Percentiles rank a stretch among this genome's conserved stretches.
phyloP scores from a whole-genome alignment of 2,113 vertebrate species.

The Aix galericulata region DNA sequence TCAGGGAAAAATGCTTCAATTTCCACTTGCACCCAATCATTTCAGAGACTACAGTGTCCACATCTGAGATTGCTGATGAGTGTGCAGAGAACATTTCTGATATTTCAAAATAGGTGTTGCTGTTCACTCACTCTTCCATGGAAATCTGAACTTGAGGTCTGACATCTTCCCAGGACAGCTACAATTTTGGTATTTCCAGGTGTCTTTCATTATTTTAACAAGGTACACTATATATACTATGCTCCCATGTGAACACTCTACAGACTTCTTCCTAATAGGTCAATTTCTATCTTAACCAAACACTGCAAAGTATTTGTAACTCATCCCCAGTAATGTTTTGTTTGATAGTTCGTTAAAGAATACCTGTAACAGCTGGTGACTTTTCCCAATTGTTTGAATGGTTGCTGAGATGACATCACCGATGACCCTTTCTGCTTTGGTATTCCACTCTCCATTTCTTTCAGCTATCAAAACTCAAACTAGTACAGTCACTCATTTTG shows the following conservation, averaged over 20 bases:
- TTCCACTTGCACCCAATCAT: background rate
- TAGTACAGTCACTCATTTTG: background rate
- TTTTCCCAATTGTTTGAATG: background rate
- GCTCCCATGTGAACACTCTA: background rate
- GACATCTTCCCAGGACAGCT: too few relatives aligned
- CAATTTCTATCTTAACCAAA: background rate
- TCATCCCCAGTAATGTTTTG: fast-evolving
- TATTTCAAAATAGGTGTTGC: background rate
- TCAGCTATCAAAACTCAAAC: background rate
- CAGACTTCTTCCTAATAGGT: background rate
- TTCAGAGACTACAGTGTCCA: background rate
- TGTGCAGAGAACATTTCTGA: background rate
- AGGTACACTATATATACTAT: background rate
- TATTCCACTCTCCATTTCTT: background rate
- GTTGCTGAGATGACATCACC: background rate
- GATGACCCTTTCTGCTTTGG: background rate
- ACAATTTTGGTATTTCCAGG: background rate
- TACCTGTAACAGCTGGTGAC: background rate
- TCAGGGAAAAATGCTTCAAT: background rate
- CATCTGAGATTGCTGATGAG: background rate
- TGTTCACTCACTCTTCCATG: background rate
- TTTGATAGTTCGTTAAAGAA: background rate
- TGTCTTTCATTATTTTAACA: background rate
- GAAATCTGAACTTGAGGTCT: background rate
- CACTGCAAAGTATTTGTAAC: background rate